Base-by-base conservation (phyloP, 2,888 invertebrate species). In the Enoplolaimus lenunculus region DNA sequence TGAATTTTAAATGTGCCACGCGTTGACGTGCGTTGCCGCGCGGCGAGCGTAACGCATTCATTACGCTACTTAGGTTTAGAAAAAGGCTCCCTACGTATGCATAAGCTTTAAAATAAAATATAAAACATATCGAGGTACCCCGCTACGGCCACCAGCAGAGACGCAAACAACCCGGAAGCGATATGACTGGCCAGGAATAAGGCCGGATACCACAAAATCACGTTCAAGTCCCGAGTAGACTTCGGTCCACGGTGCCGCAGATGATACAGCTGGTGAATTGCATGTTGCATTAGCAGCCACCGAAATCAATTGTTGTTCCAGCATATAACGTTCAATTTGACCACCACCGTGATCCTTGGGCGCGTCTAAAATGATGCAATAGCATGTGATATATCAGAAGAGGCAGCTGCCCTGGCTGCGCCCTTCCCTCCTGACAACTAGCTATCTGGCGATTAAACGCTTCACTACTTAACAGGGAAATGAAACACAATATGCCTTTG, bases 181-280 rank as follows among this genome's bases (percentile, higher is more conserved):
- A 82, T 92, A 91, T 68, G 87, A 87, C 64, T 87, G 87, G 74
- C 91, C 91, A 69, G 92, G 91, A 75, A 85, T 86, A 75, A 92
- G 85, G 67, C 88, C 87, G 82, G 90, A 90, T 83, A 90, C 90
- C 78, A 86, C 85, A 75, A 88, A 87, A 83, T 91, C 91, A 72
- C 87, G 85, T 73, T 90, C 90, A 71, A 84, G 81, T 13, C 91
- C 91, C 71, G 85, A 84, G 82, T 91, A 91, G 68, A 89, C 86
- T 69, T 85, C 35, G 3, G 7, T 30, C 69, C 70, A 73, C n/a
- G 64, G n/a, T n/a, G 31, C 21, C n/a, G n/a, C 67, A 34, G 7
- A n/a, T 31, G 7, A 2, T 31, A 2, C 7, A 3, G 33, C 3
- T 13, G 67, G 67, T 26, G 29, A 26, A 29, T 62, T 3, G 30